A percentile compares a stretch with the other conserved stretches of the same genome.
phyloP scores from a whole-genome alignment of 1,140 invertebrate genomes.

The Ceratosolen solmsi region DNA sequence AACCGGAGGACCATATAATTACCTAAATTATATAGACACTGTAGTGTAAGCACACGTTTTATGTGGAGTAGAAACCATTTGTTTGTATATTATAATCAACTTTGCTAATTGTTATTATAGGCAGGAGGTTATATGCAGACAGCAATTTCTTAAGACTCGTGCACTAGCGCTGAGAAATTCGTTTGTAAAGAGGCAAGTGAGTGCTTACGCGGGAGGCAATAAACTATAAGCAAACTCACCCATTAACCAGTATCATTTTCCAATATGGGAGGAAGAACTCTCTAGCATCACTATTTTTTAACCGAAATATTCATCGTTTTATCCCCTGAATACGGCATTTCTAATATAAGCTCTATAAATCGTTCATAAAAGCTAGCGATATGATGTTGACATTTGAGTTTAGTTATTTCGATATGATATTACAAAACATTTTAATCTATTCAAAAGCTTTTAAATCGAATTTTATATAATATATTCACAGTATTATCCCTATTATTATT shows the following conservation, averaged over 20 bases:
- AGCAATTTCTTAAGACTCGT: too few species aligned
- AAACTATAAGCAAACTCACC: conserved; percentile 7
- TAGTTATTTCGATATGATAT: not conserved
- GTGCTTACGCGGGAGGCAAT: not conserved
- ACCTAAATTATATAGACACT: too few species aligned
- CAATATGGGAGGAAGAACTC: not conserved
- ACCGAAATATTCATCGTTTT: conserved; percentile 26
- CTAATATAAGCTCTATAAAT: conserved; percentile 19
- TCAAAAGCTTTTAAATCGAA: not conserved
- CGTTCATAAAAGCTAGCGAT: not conserved
- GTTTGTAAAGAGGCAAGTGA: not conserved
- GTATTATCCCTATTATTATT: too few species aligned
- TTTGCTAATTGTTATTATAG: too few species aligned
- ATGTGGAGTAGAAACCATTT: too few species aligned
- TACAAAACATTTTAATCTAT: not conserved
- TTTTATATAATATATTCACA: too few species aligned
- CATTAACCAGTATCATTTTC: conserved; percentile 16
- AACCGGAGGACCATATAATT: too few species aligned
- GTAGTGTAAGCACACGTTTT: too few species aligned
- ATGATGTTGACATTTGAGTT: conserved; percentile 6
- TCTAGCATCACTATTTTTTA: not conserved
- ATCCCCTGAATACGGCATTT: conserved; percentile 11
- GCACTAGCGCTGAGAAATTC: not conserved
- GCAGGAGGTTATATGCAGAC: too few species aligned
- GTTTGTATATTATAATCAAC: too few species aligned